Percentiles rank a stretch among this genome's conserved stretches.
Evolutionary conservation across 2,888 invertebrate species (phyloP).

Genomic region (Saturnia pavonia): DNA sequence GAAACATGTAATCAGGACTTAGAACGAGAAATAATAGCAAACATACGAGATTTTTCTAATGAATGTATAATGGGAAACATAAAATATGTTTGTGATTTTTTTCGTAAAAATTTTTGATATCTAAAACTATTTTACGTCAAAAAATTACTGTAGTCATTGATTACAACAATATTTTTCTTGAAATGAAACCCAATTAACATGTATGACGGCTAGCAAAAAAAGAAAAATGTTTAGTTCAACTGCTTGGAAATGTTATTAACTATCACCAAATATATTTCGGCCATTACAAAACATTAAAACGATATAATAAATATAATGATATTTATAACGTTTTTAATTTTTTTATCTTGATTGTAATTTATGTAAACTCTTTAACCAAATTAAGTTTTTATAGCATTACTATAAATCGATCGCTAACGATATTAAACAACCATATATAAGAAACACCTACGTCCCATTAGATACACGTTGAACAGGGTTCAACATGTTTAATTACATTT

Average conservation of each 20-base stretch:
- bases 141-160: no score
- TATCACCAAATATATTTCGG: neutral
- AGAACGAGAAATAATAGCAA: no score
- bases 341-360: slow-evolving; percentile 20
- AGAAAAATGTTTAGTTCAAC: neutral
- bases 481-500: slow-evolving; percentile 8
- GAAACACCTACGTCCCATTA: slow-evolving; percentile 12
- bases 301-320: slow-evolving; percentile 3
- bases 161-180: no score
- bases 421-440: slow-evolving; percentile 9
- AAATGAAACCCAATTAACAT: neutral
- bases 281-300: slow-evolving; percentile 6
- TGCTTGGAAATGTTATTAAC: slow-evolving; percentile 4
- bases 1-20: no score
- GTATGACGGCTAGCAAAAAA: neutral
- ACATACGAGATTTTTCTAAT: no score
- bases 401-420: slow-evolving; percentile 20
- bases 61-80: no score
- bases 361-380: slow-evolving; percentile 19
- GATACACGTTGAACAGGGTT: neutral
- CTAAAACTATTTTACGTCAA: no score
- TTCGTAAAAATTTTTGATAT: no score
- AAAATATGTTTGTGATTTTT: no score
- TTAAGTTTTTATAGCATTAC: slow-evolving; percentile 21
- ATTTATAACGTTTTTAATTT: neutral